Evolutionary conservation across 2,888 invertebrate species (phyloP).

Genomic region (Melangyna quadrimaculata): DNA sequence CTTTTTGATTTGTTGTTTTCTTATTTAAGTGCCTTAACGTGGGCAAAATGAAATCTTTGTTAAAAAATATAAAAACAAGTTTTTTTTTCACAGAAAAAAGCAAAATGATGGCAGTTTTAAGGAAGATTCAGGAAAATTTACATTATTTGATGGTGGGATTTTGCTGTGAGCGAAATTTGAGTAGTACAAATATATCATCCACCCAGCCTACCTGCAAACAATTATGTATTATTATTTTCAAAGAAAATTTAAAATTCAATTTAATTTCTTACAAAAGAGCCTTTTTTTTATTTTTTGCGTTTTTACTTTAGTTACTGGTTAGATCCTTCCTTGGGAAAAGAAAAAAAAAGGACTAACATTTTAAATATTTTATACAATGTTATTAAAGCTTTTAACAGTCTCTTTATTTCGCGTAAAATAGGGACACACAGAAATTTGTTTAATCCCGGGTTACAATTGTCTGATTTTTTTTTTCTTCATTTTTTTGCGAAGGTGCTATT

Average conservation of each 20-base stretch:
- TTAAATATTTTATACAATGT: background rate
- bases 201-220: background rate
- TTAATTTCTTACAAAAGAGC: background rate
- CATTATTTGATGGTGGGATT: background rate
- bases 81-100: background rate
- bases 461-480: too few relatives aligned
- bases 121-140: background rate
- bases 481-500: too few relatives aligned
- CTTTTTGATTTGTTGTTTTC: constrained; percentile 5
- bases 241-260: background rate
- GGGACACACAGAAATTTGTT: too few relatives aligned
- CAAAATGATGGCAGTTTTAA: background rate
- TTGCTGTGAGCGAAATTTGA: background rate
- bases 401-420: too few relatives aligned
- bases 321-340: background rate
- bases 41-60: background rate
- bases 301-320: background rate
- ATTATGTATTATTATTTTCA: background rate
- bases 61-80: background rate
- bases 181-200: background rate
- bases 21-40: background rate
- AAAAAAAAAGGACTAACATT: background rate
- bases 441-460: too few relatives aligned
- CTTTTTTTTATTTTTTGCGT: background rate
- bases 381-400: too few relatives aligned